phyloP scores from a whole-genome alignment of 2,888 invertebrate genomes.

The Trichopoda pennipes region DNA sequence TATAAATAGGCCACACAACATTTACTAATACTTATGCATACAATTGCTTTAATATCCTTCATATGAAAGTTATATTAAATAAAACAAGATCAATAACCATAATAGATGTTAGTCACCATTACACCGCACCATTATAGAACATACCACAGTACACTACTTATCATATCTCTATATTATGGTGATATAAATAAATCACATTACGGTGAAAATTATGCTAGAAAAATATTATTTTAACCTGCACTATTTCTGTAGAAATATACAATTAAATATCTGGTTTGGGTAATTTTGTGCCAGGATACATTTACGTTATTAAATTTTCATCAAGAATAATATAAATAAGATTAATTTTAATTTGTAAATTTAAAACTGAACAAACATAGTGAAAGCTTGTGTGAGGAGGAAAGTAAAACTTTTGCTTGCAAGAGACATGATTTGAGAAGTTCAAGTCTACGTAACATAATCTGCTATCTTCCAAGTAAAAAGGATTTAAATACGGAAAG shows the following conservation, averaged over 20 bases:
- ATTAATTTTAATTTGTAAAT: no score
- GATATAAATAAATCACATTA: slow-evolving; percentile 29
- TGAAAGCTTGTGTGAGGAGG: no score
- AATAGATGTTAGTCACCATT: slow-evolving; percentile 52
- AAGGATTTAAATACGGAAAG: no score
- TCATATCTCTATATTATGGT: not conserved
- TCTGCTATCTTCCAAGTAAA: no score
- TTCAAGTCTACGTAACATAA: no score
- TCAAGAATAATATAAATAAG: no score
- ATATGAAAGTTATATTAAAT: slow-evolving; percentile 58
- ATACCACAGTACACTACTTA: slow-evolving; percentile 22
- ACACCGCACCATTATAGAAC: slow-evolving; percentile 9
- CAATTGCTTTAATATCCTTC: slow-evolving; percentile 15
- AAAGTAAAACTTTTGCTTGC: no score
- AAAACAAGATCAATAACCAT: slow-evolving; percentile 64
- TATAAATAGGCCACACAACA: slow-evolving; percentile 3
- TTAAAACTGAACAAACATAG: no score
- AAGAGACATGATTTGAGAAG: no score
- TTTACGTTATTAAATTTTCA: no score
- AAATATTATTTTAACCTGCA: slow-evolving; percentile 19
- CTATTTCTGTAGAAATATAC: not conserved
- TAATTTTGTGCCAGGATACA: not conserved
- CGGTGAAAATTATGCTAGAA: slow-evolving; percentile 28
- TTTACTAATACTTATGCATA: not conserved
- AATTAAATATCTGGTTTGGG: not conserved